phyloP scores from a whole-genome alignment of 2,888 invertebrate species.

The Mantis religiosa region DNA sequence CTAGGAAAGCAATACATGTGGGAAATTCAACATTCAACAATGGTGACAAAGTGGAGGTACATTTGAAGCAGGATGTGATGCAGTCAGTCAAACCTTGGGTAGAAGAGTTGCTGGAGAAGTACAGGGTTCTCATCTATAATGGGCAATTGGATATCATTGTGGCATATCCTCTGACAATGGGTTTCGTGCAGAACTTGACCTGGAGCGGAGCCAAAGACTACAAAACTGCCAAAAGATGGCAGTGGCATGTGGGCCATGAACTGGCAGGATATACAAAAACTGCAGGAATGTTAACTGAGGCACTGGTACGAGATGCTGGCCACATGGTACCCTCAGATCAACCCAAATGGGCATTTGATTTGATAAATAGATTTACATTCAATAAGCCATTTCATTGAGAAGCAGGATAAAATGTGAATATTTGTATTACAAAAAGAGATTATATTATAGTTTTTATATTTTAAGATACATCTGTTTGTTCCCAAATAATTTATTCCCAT shows the following conservation, averaged over 20 bases:
- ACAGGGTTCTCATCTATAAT: slow-evolving; percentile 76
- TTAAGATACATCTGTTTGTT: too few species aligned
- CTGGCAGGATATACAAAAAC: slow-evolving; percentile 73
- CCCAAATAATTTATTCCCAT: too few species aligned
- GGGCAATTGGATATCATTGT: slow-evolving; percentile 91
- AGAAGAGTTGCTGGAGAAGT: slow-evolving; percentile 61
- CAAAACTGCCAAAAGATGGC: slow-evolving; percentile 58
- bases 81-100: slow-evolving; percentile 72
- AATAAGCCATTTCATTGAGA: slow-evolving; percentile 46
- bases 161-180: slow-evolving; percentile 79
- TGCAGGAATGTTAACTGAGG: slow-evolving; percentile 66
- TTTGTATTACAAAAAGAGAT: too few species aligned
- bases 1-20: slow-evolving; percentile 77
- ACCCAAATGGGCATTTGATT: slow-evolving; percentile 69
- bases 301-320: slow-evolving; percentile 73
- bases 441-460: too few species aligned
- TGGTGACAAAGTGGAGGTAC: slow-evolving; percentile 61
- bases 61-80: slow-evolving; percentile 74
- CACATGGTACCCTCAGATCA: slow-evolving; percentile 80
- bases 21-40: slow-evolving; percentile 71
- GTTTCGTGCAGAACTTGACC: slow-evolving; percentile 67
- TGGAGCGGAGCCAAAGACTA: slow-evolving; percentile 62
- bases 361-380: slow-evolving; percentile 65
- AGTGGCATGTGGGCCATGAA: slow-evolving; percentile 65
- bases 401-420: neutral